Base-by-base conservation (phyloP, 2,888 invertebrate genomes). In the Pocota personata region DNA sequence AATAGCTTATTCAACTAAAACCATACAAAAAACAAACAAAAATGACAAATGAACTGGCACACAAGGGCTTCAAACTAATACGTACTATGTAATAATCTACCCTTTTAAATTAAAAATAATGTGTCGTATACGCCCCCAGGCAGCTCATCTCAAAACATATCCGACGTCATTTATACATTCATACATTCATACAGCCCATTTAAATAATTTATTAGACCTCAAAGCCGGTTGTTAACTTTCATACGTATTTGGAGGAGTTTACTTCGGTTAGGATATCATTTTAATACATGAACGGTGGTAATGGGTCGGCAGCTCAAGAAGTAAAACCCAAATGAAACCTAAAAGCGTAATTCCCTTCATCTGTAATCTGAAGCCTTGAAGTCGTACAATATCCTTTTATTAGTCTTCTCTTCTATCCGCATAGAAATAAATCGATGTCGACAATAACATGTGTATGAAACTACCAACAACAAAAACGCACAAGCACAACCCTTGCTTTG, bases 351-450 rank as follows among this genome's bases (percentile, higher is more conserved):
- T 66, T 77, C 57, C 35, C 43, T 32, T 52, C 43, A 58, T 76
- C 58, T 71, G 82, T 71, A 76, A 76, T 82, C 71, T 21, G 52
- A 76, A 76, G 62, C 69, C 64, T 57, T 58, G 32, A 40, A 82
- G 69, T 76, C 64, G 10, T 57, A 55, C 66, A 52, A 67, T 76
- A 71, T 82, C 71, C 71, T 82, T 77, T 77, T 77, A 82, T 82
- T 76, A 82, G 40, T 50, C 8, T 71, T 52, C n/a, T 43, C 35
- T 30, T 67, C 30, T 32, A 8, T 19, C 8, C 50, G 48, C 3
- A 58, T 14, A 30, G 10, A 35, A 46, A 27, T 19, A 76, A 57
- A 71, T 64, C 62, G 40, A 64, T 50, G 37, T 5, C 10, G 46
- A 66, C 57, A 24, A n/a, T 2, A 58, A 37, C 10, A 52, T 52